These are phyloP conservation scores for Zygaena filipendulae DNA, from an alignment of 2,888 invertebrate species.

Conservation along the genomic window DNA sequence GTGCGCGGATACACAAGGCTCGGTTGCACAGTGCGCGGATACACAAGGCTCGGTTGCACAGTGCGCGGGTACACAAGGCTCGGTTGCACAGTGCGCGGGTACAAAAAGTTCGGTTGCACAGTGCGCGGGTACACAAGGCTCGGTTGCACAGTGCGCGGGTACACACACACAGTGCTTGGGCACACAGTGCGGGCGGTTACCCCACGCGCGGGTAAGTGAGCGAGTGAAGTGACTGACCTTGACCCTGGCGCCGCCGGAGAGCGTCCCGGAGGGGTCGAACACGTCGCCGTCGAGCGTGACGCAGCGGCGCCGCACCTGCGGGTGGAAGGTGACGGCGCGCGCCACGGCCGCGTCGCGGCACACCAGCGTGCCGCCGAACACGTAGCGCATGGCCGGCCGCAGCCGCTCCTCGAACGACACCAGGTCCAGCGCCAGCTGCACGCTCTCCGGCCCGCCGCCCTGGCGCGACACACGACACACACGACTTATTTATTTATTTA, in stretches of 20 bases:
- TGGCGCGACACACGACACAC: constrained; percentile 14
- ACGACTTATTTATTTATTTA: background rate
- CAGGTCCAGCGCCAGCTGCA: constrained; percentile 82
- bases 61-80: too few species aligned
- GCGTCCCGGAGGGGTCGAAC: constrained; percentile 88
- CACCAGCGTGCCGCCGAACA: constrained; percentile 88
- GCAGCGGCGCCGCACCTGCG: constrained; percentile 71
- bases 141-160: too few species aligned
- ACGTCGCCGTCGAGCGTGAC: constrained; percentile 95
- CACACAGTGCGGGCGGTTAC: too few species aligned
- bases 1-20: too few species aligned
- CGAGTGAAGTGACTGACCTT: too few species aligned
- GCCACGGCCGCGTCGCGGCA: constrained; percentile 86
- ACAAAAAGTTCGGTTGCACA: too few species aligned
- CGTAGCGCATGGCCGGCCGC: constrained; percentile 84
- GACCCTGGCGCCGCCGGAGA: constrained; percentile 85
- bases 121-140: too few species aligned
- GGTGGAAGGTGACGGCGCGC: constrained; percentile 82
- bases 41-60: too few species aligned
- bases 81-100: too few species aligned
- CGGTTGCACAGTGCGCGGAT: too few species aligned
- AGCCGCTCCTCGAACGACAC: constrained; percentile 75
- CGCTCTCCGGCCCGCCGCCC: constrained; percentile 79
- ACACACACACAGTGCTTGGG: too few species aligned
- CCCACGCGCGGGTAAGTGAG: too few species aligned